These are phyloP conservation scores for Parotia lawesii DNA, from an alignment of 2,113 vertebrate genomes.

Conservation along the genomic window DNA sequence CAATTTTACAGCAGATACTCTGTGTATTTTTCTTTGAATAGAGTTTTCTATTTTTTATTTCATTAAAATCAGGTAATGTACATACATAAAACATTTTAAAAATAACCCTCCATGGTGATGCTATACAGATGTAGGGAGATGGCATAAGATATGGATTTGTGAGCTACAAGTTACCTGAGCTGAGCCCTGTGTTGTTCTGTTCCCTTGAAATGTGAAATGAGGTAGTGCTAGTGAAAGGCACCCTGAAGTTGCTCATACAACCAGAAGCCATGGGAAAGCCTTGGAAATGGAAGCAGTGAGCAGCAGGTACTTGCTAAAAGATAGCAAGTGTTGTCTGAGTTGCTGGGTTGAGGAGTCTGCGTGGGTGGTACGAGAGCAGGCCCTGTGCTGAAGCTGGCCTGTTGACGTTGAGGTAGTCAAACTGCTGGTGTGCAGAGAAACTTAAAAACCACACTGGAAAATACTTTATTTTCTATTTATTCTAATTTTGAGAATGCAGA, in stretches of 20 bases:
- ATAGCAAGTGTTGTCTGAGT: neutral
- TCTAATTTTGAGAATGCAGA: neutral
- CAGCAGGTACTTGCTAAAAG: neutral
- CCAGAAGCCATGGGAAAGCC: neutral
- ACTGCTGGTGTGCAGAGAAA: neutral
- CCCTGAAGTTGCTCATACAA: neutral
- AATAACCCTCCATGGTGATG: neutral
- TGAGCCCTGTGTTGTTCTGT: neutral
- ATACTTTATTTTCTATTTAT: neutral
- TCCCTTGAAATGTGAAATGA: neutral
- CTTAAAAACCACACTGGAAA: neutral
- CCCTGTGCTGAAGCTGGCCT: neutral
- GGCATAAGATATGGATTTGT: neutral
- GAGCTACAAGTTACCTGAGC: neutral
- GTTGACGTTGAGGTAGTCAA: accelerated
- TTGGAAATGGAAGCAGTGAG: neutral
- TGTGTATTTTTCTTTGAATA: neutral
- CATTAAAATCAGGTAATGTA: neutral
- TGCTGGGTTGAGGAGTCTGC: neutral
- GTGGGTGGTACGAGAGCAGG: accelerated
- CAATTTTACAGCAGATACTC: neutral
- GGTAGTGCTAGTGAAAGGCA: neutral
- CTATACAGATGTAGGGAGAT: neutral
- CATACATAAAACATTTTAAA: neutral
- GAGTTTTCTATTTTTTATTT: neutral